Evolutionary conservation across 2,888 invertebrate genomes (phyloP), one percentile per base, ranked within the genome.

Genomic region (Brachyptera risi): DNA sequence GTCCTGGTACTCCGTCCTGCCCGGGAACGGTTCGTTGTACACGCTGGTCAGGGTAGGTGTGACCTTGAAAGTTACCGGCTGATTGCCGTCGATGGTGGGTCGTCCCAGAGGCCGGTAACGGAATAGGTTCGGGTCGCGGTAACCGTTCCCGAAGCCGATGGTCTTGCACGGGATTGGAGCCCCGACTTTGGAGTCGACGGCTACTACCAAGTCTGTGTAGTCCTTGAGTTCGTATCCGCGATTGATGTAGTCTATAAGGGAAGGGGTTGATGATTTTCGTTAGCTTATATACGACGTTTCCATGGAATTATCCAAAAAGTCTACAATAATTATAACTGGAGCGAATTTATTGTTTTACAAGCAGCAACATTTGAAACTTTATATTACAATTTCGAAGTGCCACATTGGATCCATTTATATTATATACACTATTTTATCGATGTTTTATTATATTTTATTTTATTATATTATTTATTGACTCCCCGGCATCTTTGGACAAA

Each of bases 101-200:
- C 81, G 75, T 4, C 78, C 77, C 0, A 79, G 76, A 0, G 83
- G 80, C 0, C 80, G 78, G 40, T 76, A 77, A 65, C 79, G 73
- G 72, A 86, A 86, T 67, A 78, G 77, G 0, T 80, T 82, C 0
- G 84, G 85, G 68, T 86, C 86, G 61, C 82, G 80, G 70, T 84
- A 85, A 37, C 82, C 83, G 1, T 79, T 72, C 9, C 80, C 76
- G 27, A 83, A 71, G n/a, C 83, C 82, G 0, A 81, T 75, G 0
- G 78, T 74, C 59, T 80, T 78, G 56, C 79, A 77, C 62, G 80
- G 80, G 68, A 83, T 79, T 0, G 84, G 83, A 21, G 82, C 77
- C 11, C 31, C 81, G 0, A 82, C 80, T 1, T 74, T 78, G 0
- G 84, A 83, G 67, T 85, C 83, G 0, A 83, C 74, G 0, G 84